A percentile compares a stretch with the other conserved stretches of the same genome.
These are phyloP conservation scores for Hedya salicella DNA, from an alignment of 2,888 invertebrate genomes.

Conservation along the genomic window DNA sequence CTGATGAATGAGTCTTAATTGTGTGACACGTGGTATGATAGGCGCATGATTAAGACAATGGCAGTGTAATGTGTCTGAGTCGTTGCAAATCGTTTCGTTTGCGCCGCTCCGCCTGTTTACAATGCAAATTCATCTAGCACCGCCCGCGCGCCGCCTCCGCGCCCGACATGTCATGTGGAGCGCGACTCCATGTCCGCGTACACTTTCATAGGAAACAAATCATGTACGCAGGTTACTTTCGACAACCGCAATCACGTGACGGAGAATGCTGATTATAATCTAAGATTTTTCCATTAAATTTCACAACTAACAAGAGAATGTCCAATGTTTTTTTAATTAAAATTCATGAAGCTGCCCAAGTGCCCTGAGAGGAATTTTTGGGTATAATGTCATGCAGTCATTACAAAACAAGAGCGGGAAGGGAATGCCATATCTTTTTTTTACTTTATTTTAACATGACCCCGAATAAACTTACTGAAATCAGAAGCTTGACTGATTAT, in stretches of 20 bases:
- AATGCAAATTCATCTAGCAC: slow-evolving; percentile 67
- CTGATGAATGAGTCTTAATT: slow-evolving; percentile 32
- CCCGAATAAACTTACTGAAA: background rate
- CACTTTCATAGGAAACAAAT: slow-evolving; percentile 77
- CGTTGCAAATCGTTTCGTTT: slow-evolving; percentile 48
- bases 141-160: slow-evolving; percentile 51
- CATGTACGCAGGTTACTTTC: slow-evolving; percentile 66
- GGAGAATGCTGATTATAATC: slow-evolving; percentile 23
- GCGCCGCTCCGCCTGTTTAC: slow-evolving; percentile 59
- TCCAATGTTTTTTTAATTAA: slow-evolving; percentile 32
- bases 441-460: background rate
- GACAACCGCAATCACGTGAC: slow-evolving; percentile 50
- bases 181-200: slow-evolving; percentile 65
- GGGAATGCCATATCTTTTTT: background rate
- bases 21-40: slow-evolving; percentile 28
- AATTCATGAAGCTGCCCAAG: slow-evolving; percentile 18
- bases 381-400: slow-evolving; percentile 24
- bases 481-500: background rate
- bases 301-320: slow-evolving; percentile 20
- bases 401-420: background rate
- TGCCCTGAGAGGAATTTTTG: slow-evolving; percentile 32
- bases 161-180: slow-evolving; percentile 82
- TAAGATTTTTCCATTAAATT: slow-evolving; percentile 23
- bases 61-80: slow-evolving; percentile 37
- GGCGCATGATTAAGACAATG: slow-evolving; percentile 40